Evolutionary conservation across 2,113 vertebrate genomes (phyloP), one percentile per base, ranked within the genome.

Genomic region (Pachyramphus minor): DNA sequence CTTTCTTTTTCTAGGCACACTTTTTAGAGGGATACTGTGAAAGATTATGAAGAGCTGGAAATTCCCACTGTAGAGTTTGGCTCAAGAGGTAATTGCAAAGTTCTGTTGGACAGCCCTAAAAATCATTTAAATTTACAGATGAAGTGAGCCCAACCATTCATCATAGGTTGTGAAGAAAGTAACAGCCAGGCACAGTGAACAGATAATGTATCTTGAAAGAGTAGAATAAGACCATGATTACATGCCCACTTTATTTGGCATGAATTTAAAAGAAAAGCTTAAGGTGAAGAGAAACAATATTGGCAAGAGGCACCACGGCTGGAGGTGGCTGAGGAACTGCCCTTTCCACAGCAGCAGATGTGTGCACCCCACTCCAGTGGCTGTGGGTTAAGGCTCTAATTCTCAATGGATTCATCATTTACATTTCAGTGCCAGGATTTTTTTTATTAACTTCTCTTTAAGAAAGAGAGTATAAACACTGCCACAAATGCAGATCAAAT

Each of bases 211-310:
- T 60, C 28, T 73, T 55, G 49, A 45, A 84, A 50, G 27, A 62
- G 37, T 15, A 60, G 23, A 7, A 28, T 14, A 59, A 69, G 42
- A 56, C 21, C 24, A 55, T 23, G 53, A 33, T 41, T 50, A 63
- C 21, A 66, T 5, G 44, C 30, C 21, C 28, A 49, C 24, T 19
- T 66, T 64, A 71, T 31, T 59, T 53, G 33, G 77, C 17, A n/a
- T 24, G 44, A 15, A 2, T 21, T 41, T 33, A 4, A 0, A 0
- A 1, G 9, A 50, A 50, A 52, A 81, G 8, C 0, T 27, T 59
- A 47, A 59, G 33, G 25, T 28, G 59, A 80, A 76, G 52, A 86
- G 37, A 44, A 86, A 63, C 41, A 33, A 4, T 24, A 49, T 11
- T 3, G 30, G 22, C 5, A 59, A 2, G 8, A 59, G 60, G 45